phyloP scores from a whole-genome alignment of 2,888 invertebrate species.

The Liposcelis brunnea region DNA sequence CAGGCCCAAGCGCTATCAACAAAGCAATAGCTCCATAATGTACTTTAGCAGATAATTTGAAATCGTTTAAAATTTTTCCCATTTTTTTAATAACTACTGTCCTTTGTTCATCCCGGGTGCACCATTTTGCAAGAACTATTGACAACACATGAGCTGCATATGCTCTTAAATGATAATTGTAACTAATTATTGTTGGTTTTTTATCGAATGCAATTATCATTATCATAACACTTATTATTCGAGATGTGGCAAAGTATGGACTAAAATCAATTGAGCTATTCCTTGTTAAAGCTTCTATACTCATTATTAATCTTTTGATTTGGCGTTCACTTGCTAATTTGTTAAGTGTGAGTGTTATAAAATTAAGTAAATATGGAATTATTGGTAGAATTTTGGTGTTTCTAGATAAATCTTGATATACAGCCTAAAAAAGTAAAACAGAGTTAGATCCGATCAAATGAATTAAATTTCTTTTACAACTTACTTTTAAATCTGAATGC shows the following conservation, averaged over 20 bases:
- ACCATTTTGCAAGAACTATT: not conserved
- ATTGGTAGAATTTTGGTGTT: slow-evolving; percentile 2
- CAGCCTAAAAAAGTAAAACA: slow-evolving; percentile 2
- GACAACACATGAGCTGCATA: slow-evolving; percentile 1
- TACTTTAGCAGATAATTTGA: not conserved
- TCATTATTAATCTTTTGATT: not conserved
- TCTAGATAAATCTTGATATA: not conserved
- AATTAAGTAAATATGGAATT: slow-evolving; percentile 5
- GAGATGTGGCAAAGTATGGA: not conserved
- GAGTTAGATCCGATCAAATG: too few species aligned
- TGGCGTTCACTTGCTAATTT: not conserved
- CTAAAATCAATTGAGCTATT: not conserved
- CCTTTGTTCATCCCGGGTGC: not conserved
- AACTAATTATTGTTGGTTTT: not conserved
- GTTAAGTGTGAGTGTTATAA: not conserved
- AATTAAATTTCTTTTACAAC: not conserved
- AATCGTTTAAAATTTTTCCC: not conserved
- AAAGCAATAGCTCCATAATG: slow-evolving; percentile 2
- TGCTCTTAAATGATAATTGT: not conserved
- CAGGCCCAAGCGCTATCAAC: not conserved
- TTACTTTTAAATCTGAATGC: slow-evolving; percentile 2
- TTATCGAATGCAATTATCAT: slow-evolving; percentile 1
- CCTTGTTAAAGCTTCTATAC: not conserved
- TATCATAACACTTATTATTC: not conserved
- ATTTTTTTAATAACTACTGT: not conserved